Percentiles rank a stretch among this genome's conserved stretches.
These are phyloP conservation scores for Chondrilla cf. caribensis DNA, from an alignment of 37 sponge, comb jelly and placozoan genomes.

Conservation along the genomic window DNA sequence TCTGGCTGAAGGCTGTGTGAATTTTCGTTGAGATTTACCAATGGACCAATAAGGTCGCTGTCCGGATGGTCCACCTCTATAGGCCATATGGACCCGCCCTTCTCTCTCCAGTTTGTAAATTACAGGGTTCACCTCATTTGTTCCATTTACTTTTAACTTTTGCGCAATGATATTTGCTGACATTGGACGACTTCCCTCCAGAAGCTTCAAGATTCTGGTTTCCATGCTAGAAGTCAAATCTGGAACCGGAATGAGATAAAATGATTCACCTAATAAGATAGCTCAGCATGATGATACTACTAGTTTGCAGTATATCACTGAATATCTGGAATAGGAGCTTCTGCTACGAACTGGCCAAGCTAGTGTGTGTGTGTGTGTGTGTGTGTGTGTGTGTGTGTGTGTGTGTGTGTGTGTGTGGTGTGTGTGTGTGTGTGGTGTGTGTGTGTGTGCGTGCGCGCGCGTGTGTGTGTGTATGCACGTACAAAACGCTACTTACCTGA, in stretches of 20 bases:
- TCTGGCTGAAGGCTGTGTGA: neutral
- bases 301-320: too few relatives aligned
- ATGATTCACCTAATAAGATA: too few relatives aligned
- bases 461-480: too few relatives aligned
- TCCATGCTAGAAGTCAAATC: neutral
- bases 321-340: too few relatives aligned
- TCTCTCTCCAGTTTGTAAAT: neutral
- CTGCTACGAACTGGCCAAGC: too few relatives aligned
- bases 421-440: too few relatives aligned
- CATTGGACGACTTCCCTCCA: constrained; percentile 1
- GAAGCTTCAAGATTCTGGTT: neutral
- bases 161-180: constrained; percentile 37
- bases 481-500: too few relatives aligned
- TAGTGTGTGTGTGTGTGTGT: too few relatives aligned
- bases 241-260: neutral
- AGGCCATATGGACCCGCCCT: neutral
- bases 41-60: constrained; percentile 7
- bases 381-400: too few relatives aligned
- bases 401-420: too few relatives aligned
- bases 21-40: neutral
- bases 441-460: too few relatives aligned
- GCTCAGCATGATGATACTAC: too few relatives aligned
- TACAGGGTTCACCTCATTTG: constrained; percentile 17
- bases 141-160: neutral
- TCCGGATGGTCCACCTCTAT: constrained; percentile 10